A percentile compares a stretch with the other conserved stretches of the same genome.
Conservation (phyloP, 2,888 invertebrate species). For the Linnaemya vulpina region DNA sequence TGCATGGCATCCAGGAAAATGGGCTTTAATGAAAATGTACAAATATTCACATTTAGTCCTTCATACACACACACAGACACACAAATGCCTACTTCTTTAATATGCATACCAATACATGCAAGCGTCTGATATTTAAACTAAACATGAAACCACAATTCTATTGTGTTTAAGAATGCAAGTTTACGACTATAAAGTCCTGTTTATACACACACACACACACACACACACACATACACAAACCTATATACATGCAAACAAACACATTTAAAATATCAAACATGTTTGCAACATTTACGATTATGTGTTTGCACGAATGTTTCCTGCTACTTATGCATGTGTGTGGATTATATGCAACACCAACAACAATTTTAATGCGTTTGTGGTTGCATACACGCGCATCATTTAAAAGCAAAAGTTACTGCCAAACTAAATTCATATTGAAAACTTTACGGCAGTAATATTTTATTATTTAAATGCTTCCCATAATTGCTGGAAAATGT, state of each 20-base stretch:
- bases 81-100: not conserved
- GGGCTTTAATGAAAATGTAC: slow-evolving; percentile 38
- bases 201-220: not conserved
- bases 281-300: not conserved
- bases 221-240: not conserved
- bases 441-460: slow-evolving; percentile 29
- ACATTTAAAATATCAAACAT: not conserved
- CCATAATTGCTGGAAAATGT: not conserved
- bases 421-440: slow-evolving; percentile 45
- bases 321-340: slow-evolving; percentile 8
- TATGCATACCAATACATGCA: not conserved
- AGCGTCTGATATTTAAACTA: slow-evolving; percentile 25
- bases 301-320: slow-evolving; percentile 2
- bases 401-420: slow-evolving; percentile 67
- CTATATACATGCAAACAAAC: not conserved
- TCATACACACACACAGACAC: not conserved
- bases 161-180: slow-evolving; percentile 45
- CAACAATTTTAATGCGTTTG: slow-evolving; percentile 48
- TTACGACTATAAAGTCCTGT: slow-evolving; percentile 41
- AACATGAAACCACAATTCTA: slow-evolving; percentile 55
- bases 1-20: slow-evolving; percentile 44
- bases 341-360: slow-evolving; percentile 2
- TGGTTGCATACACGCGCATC: slow-evolving; percentile 53
- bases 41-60: slow-evolving; percentile 21
- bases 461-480: slow-evolving; percentile 19